Conservation (phyloP, 1,140 invertebrate species). For the Lineus longissimus region DNA sequence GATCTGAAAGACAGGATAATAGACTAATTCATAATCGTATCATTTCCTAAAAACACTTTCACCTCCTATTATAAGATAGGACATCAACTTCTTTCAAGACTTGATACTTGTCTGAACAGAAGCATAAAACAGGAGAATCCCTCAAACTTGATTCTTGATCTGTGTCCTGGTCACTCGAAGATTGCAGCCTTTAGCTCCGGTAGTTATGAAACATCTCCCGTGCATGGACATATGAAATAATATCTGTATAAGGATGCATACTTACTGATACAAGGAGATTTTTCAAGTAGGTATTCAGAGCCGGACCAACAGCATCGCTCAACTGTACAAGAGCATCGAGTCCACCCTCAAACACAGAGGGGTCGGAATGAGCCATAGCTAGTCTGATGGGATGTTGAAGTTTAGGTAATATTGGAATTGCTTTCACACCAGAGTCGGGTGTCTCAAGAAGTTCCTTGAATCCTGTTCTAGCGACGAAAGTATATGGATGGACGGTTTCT, state of each 20-base stretch:
- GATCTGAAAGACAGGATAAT: conserved; percentile 28
- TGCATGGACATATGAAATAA: not conserved
- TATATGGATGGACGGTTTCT: conserved; percentile 52
- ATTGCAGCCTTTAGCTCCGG: not conserved
- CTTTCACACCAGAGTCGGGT: conserved; percentile 33
- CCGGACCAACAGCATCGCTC: conserved; percentile 43
- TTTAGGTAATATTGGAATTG: conserved; percentile 42
- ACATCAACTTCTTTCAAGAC: not conserved
- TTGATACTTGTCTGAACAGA: not conserved
- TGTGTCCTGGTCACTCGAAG: not conserved
- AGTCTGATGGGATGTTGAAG: conserved; percentile 39
- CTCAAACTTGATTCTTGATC: not conserved
- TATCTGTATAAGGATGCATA: not conserved
- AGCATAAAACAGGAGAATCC: not conserved
- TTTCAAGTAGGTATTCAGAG: conserved; percentile 48
- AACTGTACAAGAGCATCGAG: conserved; percentile 42
- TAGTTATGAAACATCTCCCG: not conserved
- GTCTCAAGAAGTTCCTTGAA: conserved; percentile 48
- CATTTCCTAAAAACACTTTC: not conserved
- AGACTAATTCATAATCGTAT: not conserved
- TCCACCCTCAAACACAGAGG: conserved; percentile 43
- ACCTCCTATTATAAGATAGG: not conserved
- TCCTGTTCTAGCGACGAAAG: conserved; percentile 46
- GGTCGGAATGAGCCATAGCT: conserved; percentile 38
- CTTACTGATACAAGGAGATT: conserved; percentile 47